These are phyloP conservation scores for Odontocolon sp. DNA, from an alignment of 2,888 invertebrate species.

Conservation along the genomic window DNA sequence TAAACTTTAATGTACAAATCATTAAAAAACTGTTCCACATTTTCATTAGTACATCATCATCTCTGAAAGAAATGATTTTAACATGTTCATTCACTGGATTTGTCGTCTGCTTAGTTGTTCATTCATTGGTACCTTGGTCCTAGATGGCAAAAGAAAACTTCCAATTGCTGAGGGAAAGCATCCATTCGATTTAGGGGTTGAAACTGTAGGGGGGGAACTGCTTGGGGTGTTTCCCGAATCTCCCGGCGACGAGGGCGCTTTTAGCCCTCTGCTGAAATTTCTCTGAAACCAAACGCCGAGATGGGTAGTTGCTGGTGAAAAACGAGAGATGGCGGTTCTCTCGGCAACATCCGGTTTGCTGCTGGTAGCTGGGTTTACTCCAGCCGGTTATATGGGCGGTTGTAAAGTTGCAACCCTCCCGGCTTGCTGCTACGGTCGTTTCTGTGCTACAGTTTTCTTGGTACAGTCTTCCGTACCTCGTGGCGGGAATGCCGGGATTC, in stretches of 20 bases:
- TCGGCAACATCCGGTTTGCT: constrained; percentile 59
- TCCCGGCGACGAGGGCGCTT: constrained; percentile 55
- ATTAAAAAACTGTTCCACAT: too few species aligned
- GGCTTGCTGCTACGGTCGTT: background rate
- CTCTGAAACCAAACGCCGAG: constrained; percentile 67
- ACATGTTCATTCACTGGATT: too few species aligned
- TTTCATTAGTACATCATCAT: too few species aligned
- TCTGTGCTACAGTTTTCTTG: background rate
- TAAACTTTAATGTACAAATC: too few species aligned
- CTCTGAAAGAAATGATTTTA: too few species aligned
- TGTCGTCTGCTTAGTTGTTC: too few species aligned
- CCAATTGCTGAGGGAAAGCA: too few species aligned
- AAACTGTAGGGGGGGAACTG: constrained; percentile 49
- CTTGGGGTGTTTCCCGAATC: constrained; percentile 45
- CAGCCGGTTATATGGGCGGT: constrained; percentile 57
- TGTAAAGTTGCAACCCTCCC: constrained; percentile 46
- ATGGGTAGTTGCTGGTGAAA: constrained; percentile 64
- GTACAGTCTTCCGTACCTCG: constrained; percentile 56
- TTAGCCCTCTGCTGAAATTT: constrained; percentile 73
- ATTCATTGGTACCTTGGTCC: too few species aligned
- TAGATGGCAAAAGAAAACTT: too few species aligned
- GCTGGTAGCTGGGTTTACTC: constrained; percentile 44
- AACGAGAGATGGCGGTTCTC: constrained; percentile 75
- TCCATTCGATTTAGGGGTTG: constrained; percentile 22
- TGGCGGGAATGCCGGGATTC: constrained; percentile 57